phyloP scores from a whole-genome alignment of 30 jellyfish, hydroid and myxozoan species.

The Clytia hemisphaerica region DNA sequence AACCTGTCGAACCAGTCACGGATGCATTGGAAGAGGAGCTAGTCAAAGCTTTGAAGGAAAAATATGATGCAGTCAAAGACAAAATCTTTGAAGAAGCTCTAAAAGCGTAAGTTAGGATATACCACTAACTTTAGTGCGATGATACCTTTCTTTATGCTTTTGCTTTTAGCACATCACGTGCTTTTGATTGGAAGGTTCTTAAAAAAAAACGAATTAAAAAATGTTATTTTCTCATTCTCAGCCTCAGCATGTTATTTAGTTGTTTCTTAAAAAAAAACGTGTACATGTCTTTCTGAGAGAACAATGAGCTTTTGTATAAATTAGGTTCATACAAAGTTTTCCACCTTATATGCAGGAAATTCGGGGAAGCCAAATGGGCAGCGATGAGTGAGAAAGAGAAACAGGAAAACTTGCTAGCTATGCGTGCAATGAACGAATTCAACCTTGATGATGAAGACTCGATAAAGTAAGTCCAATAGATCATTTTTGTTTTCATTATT shows the following conservation, averaged over 20 bases:
- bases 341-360: slow-evolving; percentile 41
- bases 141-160: too few relatives aligned
- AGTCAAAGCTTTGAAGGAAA: slow-evolving; percentile 73
- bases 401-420: slow-evolving; percentile 41
- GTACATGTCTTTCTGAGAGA: neutral
- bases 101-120: slow-evolving; percentile 38
- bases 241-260: too few relatives aligned
- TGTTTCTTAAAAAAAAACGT: neutral
- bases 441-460: too few relatives aligned
- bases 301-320: neutral
- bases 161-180: too few relatives aligned
- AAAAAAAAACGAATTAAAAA: too few relatives aligned
- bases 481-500: too few relatives aligned
- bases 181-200: too few relatives aligned
- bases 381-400: slow-evolving; percentile 63
- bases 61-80: slow-evolving; percentile 66
- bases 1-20: slow-evolving; percentile 21
- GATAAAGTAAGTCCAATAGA: too few relatives aligned
- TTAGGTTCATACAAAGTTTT: neutral
- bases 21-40: slow-evolving; percentile 27
- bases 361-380: slow-evolving; percentile 81
- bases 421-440: slow-evolving; percentile 54
- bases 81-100: slow-evolving; percentile 65
- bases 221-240: too few relatives aligned
- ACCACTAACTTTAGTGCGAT: too few relatives aligned